Conservation (phyloP, 2,113 vertebrate species). For the Motacilla alba region DNA sequence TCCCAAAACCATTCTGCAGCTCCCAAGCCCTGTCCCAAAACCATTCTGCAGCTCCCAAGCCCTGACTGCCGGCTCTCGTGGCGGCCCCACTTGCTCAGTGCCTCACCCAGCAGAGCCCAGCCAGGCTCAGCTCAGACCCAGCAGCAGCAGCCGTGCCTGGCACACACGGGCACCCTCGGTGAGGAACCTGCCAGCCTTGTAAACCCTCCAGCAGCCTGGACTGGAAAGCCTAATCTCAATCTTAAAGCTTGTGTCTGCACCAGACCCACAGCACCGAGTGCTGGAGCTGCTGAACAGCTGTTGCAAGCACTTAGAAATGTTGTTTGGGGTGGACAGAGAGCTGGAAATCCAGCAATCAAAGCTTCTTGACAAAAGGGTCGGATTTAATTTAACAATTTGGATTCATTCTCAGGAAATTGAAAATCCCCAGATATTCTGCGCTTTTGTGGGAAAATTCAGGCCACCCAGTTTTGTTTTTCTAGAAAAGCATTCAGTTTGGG, state of each 20-base stretch:
- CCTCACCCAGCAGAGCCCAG: background rate
- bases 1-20: no score
- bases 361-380: background rate
- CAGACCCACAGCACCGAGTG: background rate
- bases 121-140: background rate
- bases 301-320: background rate
- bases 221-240: no score
- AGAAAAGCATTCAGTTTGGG: background rate
- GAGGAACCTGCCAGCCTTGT: background rate
- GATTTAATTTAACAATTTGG: background rate
- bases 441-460: background rate
- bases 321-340: background rate
- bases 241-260: background rate
- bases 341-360: background rate
- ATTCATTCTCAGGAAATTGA: background rate
- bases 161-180: fast-evolving
- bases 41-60: background rate
- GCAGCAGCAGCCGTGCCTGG: background rate
- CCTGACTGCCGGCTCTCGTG: fast-evolving
- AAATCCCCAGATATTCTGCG: background rate
- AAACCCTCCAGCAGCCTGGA: background rate
- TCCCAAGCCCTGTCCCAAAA: no score
- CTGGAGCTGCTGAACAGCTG: background rate
- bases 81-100: background rate
- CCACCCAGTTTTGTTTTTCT: background rate